phyloP scores from a whole-genome alignment of 2,113 vertebrate genomes.

The Neodon shergylaensis region DNA sequence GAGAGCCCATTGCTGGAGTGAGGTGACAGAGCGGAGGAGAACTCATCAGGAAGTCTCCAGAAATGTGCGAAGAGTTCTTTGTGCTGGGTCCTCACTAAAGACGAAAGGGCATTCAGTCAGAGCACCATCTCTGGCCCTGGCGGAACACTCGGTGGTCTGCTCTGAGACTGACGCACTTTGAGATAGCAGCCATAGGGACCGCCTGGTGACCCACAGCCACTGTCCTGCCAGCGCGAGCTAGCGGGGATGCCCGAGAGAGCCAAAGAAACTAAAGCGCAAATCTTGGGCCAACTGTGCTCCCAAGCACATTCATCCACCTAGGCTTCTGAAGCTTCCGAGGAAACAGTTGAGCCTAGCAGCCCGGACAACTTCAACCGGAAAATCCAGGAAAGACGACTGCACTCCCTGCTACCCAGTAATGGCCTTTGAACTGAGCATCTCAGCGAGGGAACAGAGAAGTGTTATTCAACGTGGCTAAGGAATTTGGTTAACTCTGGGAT shows the following conservation, averaged over 20 bases:
- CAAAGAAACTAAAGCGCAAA: no score
- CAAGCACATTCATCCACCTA: not conserved
- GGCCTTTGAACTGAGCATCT: not conserved
- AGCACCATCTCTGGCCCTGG: not conserved
- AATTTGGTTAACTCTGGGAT: not conserved
- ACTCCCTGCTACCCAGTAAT: accelerated
- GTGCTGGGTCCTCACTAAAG: not conserved
- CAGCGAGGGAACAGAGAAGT: not conserved
- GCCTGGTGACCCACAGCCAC: not conserved
- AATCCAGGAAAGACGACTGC: not conserved
- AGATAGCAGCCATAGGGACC: accelerated
- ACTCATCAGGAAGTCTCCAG: not conserved
- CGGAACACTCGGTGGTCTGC: no score
- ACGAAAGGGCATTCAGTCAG: no score
- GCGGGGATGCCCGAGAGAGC: accelerated
- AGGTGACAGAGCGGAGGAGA: accelerated
- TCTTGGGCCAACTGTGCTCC: accelerated
- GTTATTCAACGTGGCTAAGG: not conserved
- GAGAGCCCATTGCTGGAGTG: not conserved
- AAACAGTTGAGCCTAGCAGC: not conserved
- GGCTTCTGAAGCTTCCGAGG: not conserved
- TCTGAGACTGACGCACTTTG: not conserved
- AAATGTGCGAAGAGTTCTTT: no score
- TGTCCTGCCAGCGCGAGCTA: not conserved
- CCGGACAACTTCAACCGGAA: not conserved